Conservation (phyloP, 2,888 invertebrate species). For the Rhingia campestris region DNA sequence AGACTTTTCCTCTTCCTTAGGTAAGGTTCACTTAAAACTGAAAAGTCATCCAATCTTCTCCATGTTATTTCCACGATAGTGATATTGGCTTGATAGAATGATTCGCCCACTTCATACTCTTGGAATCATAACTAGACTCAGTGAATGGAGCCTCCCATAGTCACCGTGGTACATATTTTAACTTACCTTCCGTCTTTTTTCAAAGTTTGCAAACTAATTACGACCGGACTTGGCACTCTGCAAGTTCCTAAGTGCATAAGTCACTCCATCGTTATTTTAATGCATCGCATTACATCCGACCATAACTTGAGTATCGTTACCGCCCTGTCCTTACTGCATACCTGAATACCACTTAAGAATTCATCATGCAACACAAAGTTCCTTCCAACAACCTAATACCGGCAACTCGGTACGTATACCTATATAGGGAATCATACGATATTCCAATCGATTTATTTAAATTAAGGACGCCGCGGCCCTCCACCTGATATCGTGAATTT, state of each 20-base stretch:
- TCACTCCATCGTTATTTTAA: neutral
- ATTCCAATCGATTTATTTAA: conserved; percentile 52
- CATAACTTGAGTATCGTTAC: neutral
- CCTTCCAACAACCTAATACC: neutral
- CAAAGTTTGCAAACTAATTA: neutral
- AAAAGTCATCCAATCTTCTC: too few relatives aligned
- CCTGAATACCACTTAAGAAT: conserved; percentile 26
- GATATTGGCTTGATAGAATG: too few relatives aligned
- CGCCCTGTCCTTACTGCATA: neutral
- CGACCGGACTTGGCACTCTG: conserved; percentile 1
- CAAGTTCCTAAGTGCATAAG: too few relatives aligned
- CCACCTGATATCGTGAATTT: conserved; percentile 33
- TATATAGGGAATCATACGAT: conserved; percentile 1
- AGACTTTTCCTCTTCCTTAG: too few relatives aligned
- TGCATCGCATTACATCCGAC: neutral
- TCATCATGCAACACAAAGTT: conserved; percentile 31
- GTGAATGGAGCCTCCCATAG: too few relatives aligned
- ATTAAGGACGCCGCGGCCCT: conserved; percentile 16
- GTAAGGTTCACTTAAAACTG: too few relatives aligned
- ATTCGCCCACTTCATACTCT: too few relatives aligned
- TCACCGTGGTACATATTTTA: too few relatives aligned
- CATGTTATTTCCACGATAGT: too few relatives aligned
- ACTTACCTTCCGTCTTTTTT: too few relatives aligned
- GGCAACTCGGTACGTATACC: neutral
- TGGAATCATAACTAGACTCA: too few relatives aligned